A percentile compares a stretch with the other conserved stretches of the same genome.
phyloP scores from a whole-genome alignment of 2,113 vertebrate species.

The Equus quagga region DNA sequence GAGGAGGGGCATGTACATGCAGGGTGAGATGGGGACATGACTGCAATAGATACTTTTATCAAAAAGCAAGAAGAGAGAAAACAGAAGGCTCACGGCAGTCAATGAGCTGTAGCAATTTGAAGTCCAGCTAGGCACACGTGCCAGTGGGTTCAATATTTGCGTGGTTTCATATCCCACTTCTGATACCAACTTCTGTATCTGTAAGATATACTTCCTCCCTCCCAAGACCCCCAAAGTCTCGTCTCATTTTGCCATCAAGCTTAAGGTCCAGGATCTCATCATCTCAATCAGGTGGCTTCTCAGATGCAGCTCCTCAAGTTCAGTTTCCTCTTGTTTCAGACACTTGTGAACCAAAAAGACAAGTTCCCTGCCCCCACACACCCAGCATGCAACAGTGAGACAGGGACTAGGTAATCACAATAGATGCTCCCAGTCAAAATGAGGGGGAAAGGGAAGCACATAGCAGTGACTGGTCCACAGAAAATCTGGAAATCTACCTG shows the following conservation, averaged over 20 bases:
- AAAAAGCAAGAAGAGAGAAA: not conserved
- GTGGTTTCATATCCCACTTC: not conserved
- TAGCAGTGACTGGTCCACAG: fast-evolving
- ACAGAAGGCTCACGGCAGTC: not conserved
- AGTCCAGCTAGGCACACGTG: fast-evolving
- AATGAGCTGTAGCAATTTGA: not conserved
- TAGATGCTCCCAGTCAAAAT: too few species aligned
- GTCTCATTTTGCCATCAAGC: not conserved
- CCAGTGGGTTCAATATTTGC: not conserved
- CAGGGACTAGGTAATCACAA: not conserved
- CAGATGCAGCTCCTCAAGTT: not conserved
- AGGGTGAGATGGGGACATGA: not conserved
- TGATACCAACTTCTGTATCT: not conserved
- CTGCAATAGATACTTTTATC: not conserved
- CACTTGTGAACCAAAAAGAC: not conserved
- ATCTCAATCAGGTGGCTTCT: not conserved
- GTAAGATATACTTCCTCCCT: not conserved
- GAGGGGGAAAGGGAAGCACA: too few species aligned
- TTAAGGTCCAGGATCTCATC: not conserved
- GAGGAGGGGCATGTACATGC: not conserved
- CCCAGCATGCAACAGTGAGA: not conserved
- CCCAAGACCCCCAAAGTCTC: not conserved
- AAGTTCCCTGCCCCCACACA: not conserved
- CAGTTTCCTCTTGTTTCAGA: not conserved
- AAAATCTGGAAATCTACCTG: not conserved